A percentile compares a stretch with the other conserved stretches of the same genome.
phyloP scores from a whole-genome alignment of 1,140 invertebrate genomes.

The Gonatopus flavifemur region DNA sequence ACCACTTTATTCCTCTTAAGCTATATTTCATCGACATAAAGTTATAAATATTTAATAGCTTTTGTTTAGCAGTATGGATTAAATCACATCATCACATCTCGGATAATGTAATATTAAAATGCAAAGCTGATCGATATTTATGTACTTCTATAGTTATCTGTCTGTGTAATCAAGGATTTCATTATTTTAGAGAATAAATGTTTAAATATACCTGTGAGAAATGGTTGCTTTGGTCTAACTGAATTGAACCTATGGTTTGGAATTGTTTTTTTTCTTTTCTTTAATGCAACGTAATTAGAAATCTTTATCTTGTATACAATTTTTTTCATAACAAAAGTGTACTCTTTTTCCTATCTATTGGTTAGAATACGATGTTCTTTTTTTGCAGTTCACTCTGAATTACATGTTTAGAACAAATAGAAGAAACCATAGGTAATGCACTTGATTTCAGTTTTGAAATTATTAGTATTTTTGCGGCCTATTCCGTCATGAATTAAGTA shows the following conservation, averaged over 20 bases:
- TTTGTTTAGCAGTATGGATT: constrained; percentile 33
- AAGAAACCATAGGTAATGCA: too few species aligned
- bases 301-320: constrained; percentile 1
- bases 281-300: neutral
- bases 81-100: constrained; percentile 36
- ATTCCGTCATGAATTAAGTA: constrained; percentile 27
- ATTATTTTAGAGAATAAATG: constrained; percentile 24
- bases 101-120: constrained; percentile 36
- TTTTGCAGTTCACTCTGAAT: too few species aligned
- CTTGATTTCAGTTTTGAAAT: too few species aligned
- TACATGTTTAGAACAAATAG: too few species aligned
- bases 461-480: too few species aligned
- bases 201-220: constrained; percentile 21
- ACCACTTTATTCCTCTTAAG: constrained; percentile 33
- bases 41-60: constrained; percentile 30
- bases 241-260: constrained; percentile 13
- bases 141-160: constrained; percentile 27
- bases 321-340: neutral
- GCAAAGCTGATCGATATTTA: constrained; percentile 34
- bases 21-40: constrained; percentile 31
- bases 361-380: too few species aligned
- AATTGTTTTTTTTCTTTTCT: neutral
- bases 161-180: constrained; percentile 25
- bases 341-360: too few species aligned
- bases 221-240: constrained; percentile 29